Evolutionary conservation across 1,140 invertebrate genomes (phyloP), one percentile per base, ranked within the genome.

Genomic region (Drosophila jambulina): DNA sequence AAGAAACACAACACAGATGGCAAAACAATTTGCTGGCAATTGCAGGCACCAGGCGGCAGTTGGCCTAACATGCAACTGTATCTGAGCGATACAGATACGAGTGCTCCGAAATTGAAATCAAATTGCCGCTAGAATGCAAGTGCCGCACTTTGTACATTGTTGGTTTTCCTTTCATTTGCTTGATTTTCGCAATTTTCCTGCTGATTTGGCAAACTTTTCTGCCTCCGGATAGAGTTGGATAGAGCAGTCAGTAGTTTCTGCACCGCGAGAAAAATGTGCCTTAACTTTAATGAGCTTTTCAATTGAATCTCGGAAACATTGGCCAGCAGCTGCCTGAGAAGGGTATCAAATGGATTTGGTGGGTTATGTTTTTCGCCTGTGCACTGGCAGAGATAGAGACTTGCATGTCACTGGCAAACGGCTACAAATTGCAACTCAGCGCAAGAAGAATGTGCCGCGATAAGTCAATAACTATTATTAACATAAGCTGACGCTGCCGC

Each of bases 401-500:
- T 61, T 69, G 75, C 63, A 79, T 83, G 75, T 82, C 75, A 54
- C 75, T 48, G 60, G 59, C 68, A 64, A 80, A 59, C 62, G 74
- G 76, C 64, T 80, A 79, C 82, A 82, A 86, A 86, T 86, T 82
- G 70, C 69, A 63, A 40, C 59, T 56, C 46, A 49, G 36, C 43
- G 45, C 59, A 49, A 68, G 63, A 86, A 86, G 82, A 86, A 86
- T 85, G 82, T 75, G 82, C 74, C 82, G 85, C 70, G 82, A 82
- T 85, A 86, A 82, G 82, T 85, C 82, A 86, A 85, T 86, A 82
- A 82, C 82, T 87, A 69, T 86, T 78, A 87, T 86, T 87, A 80
- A 78, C 75, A 64, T 42, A 80, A 27, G 34, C 58, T 42, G 63
- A 40, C 58, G 56, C 32, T 48, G 57, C 2, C 43, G 12, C 43